Percentiles rank a stretch among this genome's conserved stretches.
Conservation (phyloP, 2,113 vertebrate species). For the Bambusicola thoracicus region DNA sequence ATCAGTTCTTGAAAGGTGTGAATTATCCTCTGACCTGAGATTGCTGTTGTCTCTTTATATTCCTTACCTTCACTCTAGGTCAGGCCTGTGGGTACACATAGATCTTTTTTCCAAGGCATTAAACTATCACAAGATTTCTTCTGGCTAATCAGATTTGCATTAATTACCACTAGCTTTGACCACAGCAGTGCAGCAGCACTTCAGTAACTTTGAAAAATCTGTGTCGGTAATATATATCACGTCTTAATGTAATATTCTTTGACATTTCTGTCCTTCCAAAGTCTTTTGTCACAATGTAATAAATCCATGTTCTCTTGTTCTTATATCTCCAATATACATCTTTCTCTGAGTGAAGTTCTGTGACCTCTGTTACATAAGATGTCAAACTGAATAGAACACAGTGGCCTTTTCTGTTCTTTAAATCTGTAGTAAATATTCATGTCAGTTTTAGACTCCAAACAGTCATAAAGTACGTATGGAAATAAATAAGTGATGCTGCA, state of each 20-base stretch:
- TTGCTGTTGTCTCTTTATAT: neutral
- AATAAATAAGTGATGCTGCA: neutral
- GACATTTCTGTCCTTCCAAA: neutral
- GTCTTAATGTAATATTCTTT: neutral
- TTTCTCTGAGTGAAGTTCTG: neutral
- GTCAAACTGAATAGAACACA: neutral
- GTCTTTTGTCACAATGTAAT: neutral
- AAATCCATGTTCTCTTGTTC: neutral
- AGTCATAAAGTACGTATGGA: neutral
- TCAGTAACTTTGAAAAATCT: neutral
- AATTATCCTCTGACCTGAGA: neutral
- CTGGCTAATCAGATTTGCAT: slow-evolving; percentile 13
- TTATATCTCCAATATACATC: neutral
- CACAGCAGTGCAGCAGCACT: neutral
- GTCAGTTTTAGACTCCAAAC: neutral
- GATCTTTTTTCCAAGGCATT: neutral
- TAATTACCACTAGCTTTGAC: neutral
- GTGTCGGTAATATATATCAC: neutral
- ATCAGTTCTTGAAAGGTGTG: neutral
- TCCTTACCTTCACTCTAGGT: neutral
- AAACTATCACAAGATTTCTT: neutral
- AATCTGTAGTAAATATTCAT: neutral
- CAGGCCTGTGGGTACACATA: neutral
- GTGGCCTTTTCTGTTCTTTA: neutral
- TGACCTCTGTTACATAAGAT: neutral